phyloP scores from a whole-genome alignment of 2,888 invertebrate genomes.

The Synergus itoensis region DNA sequence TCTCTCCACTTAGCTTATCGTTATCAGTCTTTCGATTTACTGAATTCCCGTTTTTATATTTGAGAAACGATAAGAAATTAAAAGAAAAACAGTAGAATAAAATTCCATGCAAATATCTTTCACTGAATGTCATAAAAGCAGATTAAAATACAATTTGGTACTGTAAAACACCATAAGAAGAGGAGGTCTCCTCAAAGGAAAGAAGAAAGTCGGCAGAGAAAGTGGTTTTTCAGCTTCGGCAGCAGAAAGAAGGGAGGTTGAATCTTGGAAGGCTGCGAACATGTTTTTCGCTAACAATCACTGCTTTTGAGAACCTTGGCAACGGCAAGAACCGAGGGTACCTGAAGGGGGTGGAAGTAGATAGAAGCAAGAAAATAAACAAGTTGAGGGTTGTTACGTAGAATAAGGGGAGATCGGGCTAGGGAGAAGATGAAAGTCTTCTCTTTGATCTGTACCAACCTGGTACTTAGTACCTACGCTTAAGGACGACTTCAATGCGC shows the following conservation, averaged over 20 bases:
- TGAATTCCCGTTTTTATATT: background rate
- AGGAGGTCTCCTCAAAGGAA: background rate
- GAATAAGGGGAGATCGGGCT: background rate
- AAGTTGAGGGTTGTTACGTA: conserved; percentile 44
- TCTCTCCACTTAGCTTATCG: background rate
- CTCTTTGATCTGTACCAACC: conserved; percentile 28
- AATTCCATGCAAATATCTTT: no score
- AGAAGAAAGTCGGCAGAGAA: conserved; percentile 16
- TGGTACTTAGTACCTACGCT: background rate
- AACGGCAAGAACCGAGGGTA: conserved; percentile 7
- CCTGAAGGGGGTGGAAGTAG: conserved; percentile 6
- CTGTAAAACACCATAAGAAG: background rate
- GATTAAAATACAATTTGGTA: no score
- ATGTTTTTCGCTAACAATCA: conserved; percentile 53
- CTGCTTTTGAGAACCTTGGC: conserved; percentile 30
- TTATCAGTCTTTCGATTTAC: background rate
- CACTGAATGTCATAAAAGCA: no score
- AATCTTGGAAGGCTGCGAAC: conserved; percentile 45
- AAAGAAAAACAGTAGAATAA: conserved; percentile 46
- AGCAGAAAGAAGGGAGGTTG: conserved; percentile 24
- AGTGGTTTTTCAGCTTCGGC: background rate
- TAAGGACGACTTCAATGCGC: conserved; percentile 15
- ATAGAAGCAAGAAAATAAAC: conserved; percentile 38
- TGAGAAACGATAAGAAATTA: conserved; percentile 50
- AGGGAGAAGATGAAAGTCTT: conserved; percentile 37